A percentile compares a stretch with the other conserved stretches of the same genome.
These are phyloP conservation scores for Fregetta grallaria DNA, from an alignment of 2,113 vertebrate genomes.

Conservation along the genomic window DNA sequence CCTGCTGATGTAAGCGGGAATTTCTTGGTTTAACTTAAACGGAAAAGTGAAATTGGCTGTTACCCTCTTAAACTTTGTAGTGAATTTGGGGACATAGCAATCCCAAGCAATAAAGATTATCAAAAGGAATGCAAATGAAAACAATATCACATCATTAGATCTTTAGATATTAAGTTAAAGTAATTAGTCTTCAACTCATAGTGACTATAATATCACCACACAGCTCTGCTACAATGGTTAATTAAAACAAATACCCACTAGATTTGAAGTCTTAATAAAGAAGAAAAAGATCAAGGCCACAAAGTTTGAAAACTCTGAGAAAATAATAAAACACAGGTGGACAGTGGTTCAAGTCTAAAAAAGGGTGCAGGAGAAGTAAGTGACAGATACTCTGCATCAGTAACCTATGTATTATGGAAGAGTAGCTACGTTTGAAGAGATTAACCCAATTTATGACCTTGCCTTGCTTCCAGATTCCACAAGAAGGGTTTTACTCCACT, in stretches of 20 bases:
- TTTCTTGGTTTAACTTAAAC: not conserved
- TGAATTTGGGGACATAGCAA: not conserved
- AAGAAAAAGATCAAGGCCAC: not conserved
- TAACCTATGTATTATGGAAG: not conserved
- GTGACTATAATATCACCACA: not conserved
- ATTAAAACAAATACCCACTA: conserved; percentile 48
- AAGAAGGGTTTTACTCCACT: not conserved
- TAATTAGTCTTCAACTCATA: conserved; percentile 30
- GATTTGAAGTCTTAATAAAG: conserved; percentile 32
- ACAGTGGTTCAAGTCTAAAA: not conserved
- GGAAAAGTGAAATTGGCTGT: not conserved
- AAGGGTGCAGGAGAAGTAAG: not conserved
- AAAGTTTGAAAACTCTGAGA: not conserved
- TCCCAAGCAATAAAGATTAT: conserved; percentile 20
- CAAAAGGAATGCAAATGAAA: conserved; percentile 30
- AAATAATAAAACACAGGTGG: not conserved
- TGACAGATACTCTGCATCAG: not conserved
- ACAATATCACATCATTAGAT: conserved; percentile 34
- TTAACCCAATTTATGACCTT: not conserved
- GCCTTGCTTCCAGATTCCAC: not conserved
- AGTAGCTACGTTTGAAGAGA: not conserved
- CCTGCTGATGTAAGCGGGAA: not conserved
- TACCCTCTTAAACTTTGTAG: not conserved
- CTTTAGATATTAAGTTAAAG: conserved; percentile 46
- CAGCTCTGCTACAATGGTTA: not conserved